Evolutionary conservation across 2,113 vertebrate species (phyloP), one percentile per base, ranked within the genome.

Genomic region (Murina feae): DNA sequence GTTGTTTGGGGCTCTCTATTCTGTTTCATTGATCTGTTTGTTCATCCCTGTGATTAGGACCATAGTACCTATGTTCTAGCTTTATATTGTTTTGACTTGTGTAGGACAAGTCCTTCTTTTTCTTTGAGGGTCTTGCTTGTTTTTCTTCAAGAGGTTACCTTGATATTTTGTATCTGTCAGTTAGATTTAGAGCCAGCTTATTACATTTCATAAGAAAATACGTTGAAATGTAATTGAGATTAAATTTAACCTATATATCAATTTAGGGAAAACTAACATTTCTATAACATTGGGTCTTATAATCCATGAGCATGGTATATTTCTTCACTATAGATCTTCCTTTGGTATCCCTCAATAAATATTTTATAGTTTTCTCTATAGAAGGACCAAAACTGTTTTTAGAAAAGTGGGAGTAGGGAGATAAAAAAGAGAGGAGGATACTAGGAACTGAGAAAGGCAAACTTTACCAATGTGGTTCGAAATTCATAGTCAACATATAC

Each of bases 311-410:
- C 23, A 78, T 37, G 37, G 8, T 35, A 6, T 82, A 69, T 86
- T 92, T 93, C 44, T 85, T 94, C 32, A 91, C 21, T 47, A n/a
- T 82, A 93, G 21, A 66, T 75, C 30, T 66, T 74, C 32, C 32
- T 92, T 91, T 80, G 51, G 1, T 81, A 37, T 78, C 23, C 86
- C 63, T 94, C 44, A 88, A n/a, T 93, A 86, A 93, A 72, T n/a
- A 65, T 78, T 60, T 74, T 72, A 78, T 76, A 32, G 69, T 91
- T 93, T 88, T 93, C 49, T 86, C 28, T 53, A 44, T 83, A 78
- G 68, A 65, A 66, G 4, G 66, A 63, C 49, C 32, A 53, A 71
- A 76, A 80, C 32, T 69, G 28, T 74, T 89, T 91, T 80, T 78
- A 66, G 72, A 17, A 74, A 80, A 81, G 25, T 68, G 35, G 35